phyloP scores from a whole-genome alignment of 1,140 invertebrate genomes.

The Pollicipes pollicipes region DNA sequence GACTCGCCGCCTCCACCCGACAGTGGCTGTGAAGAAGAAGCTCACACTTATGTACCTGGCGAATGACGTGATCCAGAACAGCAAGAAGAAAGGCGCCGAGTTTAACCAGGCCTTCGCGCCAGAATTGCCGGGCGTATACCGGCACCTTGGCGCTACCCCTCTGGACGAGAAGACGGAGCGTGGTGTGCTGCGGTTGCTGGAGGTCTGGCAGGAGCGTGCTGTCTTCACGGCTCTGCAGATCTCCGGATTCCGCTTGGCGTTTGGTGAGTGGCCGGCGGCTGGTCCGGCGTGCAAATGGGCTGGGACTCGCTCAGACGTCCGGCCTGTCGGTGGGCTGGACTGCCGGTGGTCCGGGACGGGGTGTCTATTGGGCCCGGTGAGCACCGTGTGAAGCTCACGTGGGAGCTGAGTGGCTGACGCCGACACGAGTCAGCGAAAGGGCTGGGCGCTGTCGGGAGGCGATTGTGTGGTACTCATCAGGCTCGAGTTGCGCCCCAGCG shows the following conservation, averaged over 20 bases:
- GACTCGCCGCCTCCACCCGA: no score
- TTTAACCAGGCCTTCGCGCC: conserved; percentile 71
- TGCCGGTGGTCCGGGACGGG: not conserved
- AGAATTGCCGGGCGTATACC: conserved; percentile 57
- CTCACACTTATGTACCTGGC: conserved; percentile 91
- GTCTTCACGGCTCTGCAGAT: conserved; percentile 46
- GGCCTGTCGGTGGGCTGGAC: not conserved
- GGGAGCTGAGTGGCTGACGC: no score
- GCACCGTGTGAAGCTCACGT: not conserved
- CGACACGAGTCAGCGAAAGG: no score
- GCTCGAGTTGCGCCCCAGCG: no score
- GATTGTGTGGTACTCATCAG: no score
- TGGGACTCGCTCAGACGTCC: not conserved
- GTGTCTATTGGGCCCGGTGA: not conserved
- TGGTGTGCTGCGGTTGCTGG: conserved; percentile 57
- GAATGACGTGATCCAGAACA: conserved; percentile 98
- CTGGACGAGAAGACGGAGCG: conserved; percentile 52
- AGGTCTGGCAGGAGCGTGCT: conserved; percentile 80
- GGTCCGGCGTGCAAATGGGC: not conserved
- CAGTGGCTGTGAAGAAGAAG: conserved; percentile 50
- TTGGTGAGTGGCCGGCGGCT: conserved; percentile 3
- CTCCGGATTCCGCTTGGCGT: conserved; percentile 25
- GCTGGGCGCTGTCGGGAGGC: no score
- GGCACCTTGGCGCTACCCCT: conserved; percentile 49
- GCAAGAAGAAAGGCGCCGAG: conserved; percentile 91